Percentiles rank a stretch among this genome's conserved stretches.
phyloP scores from a whole-genome alignment of 2,113 vertebrate species.

The Caretta caretta region DNA sequence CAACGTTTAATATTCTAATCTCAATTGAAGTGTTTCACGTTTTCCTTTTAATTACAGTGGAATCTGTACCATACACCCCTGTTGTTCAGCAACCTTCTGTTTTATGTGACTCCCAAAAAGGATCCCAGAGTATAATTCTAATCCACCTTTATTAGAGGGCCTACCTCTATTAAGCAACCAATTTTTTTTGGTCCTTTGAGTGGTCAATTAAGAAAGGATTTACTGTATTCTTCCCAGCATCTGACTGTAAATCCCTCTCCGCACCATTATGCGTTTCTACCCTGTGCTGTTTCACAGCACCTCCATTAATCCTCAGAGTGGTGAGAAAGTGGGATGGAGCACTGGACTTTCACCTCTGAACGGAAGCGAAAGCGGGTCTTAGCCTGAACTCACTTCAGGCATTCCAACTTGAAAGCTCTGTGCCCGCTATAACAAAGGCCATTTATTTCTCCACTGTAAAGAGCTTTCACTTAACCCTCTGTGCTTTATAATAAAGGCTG shows the following conservation, averaged over 20 bases:
- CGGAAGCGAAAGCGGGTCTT: background rate
- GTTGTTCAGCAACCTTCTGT: constrained; percentile 4
- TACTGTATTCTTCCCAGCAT: background rate
- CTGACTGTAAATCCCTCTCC: background rate
- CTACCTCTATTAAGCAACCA: background rate
- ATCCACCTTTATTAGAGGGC: background rate
- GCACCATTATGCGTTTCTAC: background rate
- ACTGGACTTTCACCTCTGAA: fast-evolving
- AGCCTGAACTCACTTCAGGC: background rate
- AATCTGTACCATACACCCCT: background rate
- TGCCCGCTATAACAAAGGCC: background rate
- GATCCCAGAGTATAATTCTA: background rate
- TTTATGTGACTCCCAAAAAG: background rate
- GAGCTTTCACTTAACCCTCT: constrained; percentile 1
- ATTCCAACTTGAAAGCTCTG: fast-evolving
- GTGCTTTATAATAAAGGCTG: background rate
- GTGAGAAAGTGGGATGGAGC: background rate
- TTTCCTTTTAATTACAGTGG: constrained; percentile 69
- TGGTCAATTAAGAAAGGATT: background rate
- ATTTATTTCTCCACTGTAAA: background rate
- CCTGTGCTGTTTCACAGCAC: background rate
- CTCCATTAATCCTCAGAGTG: background rate
- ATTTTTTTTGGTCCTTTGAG: background rate
- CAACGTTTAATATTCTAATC: constrained; percentile 60
- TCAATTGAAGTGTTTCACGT: constrained; percentile 66